Percentiles rank a stretch among this genome's conserved stretches.
phyloP scores from a whole-genome alignment of 2,888 invertebrate species.

The Dione juno region DNA sequence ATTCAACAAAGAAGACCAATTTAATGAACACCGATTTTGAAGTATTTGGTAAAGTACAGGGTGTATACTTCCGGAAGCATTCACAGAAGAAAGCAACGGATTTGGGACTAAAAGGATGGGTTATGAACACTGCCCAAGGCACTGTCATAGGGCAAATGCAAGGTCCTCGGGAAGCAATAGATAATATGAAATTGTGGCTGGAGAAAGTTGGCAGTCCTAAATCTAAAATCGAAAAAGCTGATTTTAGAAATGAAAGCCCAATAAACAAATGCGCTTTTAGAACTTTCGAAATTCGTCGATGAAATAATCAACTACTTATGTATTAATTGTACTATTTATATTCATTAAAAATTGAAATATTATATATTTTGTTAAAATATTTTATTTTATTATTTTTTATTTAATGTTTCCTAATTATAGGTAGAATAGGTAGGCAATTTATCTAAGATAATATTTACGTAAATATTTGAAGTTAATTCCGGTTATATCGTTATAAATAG shows the following conservation, averaged over 20 bases:
- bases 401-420: too few relatives aligned
- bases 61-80: slow-evolving; percentile 83
- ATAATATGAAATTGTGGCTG: slow-evolving; percentile 85
- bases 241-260: slow-evolving; percentile 85
- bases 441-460: too few relatives aligned
- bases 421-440: too few relatives aligned
- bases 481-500: too few relatives aligned
- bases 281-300: slow-evolving; percentile 78
- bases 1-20: slow-evolving; percentile 54
- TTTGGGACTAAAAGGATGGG: slow-evolving; percentile 88
- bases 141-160: slow-evolving; percentile 88
- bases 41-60: slow-evolving; percentile 85
- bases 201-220: slow-evolving; percentile 86
- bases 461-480: too few relatives aligned
- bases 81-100: slow-evolving; percentile 85
- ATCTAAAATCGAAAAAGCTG: slow-evolving; percentile 86
- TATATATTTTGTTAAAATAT: not conserved
- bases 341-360: not conserved
- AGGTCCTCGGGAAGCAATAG: slow-evolving; percentile 82
- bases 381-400: not conserved
- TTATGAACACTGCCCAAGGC: slow-evolving; percentile 87
- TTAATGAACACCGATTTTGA: slow-evolving; percentile 79
- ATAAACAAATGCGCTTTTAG: slow-evolving; percentile 73
- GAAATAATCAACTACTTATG: slow-evolving; percentile 36
- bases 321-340: not conserved